Evolutionary conservation across 2,888 invertebrate species (phyloP), one percentile per base, ranked within the genome.

Genomic region (Polietes domitor): DNA sequence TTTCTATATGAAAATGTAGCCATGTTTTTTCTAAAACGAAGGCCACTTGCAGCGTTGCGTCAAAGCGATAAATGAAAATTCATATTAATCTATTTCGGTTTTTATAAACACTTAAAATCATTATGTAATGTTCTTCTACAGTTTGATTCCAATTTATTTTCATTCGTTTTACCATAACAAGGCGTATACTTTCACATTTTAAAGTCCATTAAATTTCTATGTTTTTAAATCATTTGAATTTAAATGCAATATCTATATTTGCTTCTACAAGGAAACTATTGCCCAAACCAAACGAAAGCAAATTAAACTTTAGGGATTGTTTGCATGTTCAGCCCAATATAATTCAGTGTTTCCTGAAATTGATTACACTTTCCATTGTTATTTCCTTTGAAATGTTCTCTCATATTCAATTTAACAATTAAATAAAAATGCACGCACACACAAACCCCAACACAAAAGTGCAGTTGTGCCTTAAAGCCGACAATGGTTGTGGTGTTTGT

Each of bases 401-500:
- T 32, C 32, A 47, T n/a, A 47, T 47, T n/a, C n/a, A 47, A 26
- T 58, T 58, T 10, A 58, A 58, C 58, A 58, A 58, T 58, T 24
- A 24, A 58, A 58, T 58, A 24, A 10, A 24, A 2, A 3, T 32
- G 5, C 32, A 5, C 32, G 32, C 32, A 24, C 12, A 55, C 24
- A 21, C 24, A 10, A n/a, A n/a, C 21, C 26, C 24, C 1, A 9
- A 58, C 15, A 58, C 12, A 58, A 58, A 43, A 19, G n/a, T 26
- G 3, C 17, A 50, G 26, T 50, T 70, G 26, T 70, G 26, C 70
- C 50, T 50, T 4, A 70, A 70, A 70, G 70, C 28, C 26, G 26
- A 21, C 47, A 47, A 28, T 70, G 43, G 15, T 50, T 70, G 43
- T 50, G 41, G 19, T 41, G 12, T 47, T 47, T 15, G 47, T n/a